Percentiles rank a stretch among this genome's conserved stretches.
Evolutionary conservation across 2,113 vertebrate species (phyloP).

Genomic region (Gadus chalcogrammus): DNA sequence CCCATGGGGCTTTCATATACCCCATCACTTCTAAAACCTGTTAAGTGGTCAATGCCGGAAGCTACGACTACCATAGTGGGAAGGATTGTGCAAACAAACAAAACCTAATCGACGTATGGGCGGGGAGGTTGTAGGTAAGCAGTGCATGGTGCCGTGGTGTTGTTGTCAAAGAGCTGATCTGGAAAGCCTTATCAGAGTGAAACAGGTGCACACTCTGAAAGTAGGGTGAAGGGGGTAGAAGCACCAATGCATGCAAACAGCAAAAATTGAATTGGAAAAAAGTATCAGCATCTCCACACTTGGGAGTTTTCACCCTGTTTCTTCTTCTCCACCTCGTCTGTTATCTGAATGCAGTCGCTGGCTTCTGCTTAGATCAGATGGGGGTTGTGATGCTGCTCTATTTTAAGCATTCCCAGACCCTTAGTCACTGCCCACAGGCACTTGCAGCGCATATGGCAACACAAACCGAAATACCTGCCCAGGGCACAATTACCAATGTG

Average conservation of each 20-base stretch:
- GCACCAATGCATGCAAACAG: constrained; percentile 22
- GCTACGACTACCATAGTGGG: too few relatives aligned
- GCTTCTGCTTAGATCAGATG: constrained; percentile 37
- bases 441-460: constrained; percentile 48
- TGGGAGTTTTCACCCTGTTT: constrained; percentile 17
- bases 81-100: too few relatives aligned
- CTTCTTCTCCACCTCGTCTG: not conserved
- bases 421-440: constrained; percentile 46
- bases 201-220: constrained; percentile 6
- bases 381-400: constrained; percentile 30
- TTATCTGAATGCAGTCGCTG: constrained; percentile 31
- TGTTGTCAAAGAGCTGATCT: not conserved
- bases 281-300: constrained; percentile 18
- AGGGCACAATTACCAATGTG: constrained; percentile 48
- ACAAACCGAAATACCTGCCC: constrained; percentile 35
- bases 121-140: too few relatives aligned
- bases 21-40: too few relatives aligned
- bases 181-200: constrained; percentile 22
- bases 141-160: not conserved
- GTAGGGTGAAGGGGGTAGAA: not conserved
- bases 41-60: too few relatives aligned
- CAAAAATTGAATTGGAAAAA: constrained; percentile 2
- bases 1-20: too few relatives aligned
- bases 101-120: too few relatives aligned
- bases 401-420: constrained; percentile 53